Evolutionary conservation across 2,113 vertebrate genomes (phyloP).

Genomic region (Benitochromis conjunctus): DNA sequence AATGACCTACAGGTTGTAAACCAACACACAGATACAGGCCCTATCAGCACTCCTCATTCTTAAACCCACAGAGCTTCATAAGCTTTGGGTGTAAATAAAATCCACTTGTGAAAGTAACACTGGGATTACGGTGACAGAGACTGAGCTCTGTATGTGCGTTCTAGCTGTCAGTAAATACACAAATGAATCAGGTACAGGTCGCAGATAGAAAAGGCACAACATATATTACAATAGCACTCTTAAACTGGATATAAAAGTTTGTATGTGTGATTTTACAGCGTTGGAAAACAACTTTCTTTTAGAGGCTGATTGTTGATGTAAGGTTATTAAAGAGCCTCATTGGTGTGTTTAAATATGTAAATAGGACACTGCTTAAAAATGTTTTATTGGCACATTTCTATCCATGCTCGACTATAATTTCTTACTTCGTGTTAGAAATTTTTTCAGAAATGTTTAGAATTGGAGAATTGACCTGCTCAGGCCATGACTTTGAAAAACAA

Average conservation of each 20-base stretch:
- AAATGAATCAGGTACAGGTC: neutral
- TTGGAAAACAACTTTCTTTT: neutral
- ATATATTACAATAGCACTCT: neutral
- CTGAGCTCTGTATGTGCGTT: neutral
- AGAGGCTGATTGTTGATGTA: neutral
- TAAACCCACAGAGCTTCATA: slow-evolving; percentile 16
- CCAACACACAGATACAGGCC: neutral
- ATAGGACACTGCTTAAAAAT: no score
- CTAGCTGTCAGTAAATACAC: neutral
- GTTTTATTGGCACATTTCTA: neutral
- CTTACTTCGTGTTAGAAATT: neutral
- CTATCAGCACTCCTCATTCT: slow-evolving; percentile 3
- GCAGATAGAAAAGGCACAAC: neutral
- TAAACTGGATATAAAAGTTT: no score
- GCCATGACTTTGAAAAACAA: neutral
- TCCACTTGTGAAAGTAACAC: slow-evolving; percentile 15
- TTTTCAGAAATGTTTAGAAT: neutral
- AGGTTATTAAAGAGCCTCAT: neutral
- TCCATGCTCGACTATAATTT: neutral
- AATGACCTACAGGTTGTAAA: slow-evolving; percentile 3
- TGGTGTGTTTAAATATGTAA: neutral
- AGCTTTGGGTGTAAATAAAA: slow-evolving; percentile 43
- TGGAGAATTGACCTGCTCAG: no score
- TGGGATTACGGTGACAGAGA: slow-evolving; percentile 25
- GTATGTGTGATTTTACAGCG: no score